Conservation (phyloP, 2,797 vertebrate genomes). For the Ambastaia sidthimunki region DNA sequence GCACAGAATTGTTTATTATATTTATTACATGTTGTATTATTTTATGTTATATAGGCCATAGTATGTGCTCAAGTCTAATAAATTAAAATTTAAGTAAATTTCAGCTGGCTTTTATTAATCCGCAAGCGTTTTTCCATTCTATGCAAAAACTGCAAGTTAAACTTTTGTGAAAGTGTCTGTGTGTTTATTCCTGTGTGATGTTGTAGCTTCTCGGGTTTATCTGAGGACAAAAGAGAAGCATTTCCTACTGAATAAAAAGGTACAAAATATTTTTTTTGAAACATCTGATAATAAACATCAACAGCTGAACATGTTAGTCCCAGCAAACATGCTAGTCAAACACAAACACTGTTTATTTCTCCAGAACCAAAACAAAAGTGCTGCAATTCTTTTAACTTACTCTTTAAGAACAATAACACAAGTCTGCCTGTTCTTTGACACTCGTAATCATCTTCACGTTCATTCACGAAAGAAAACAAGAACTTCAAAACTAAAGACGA, state of each 20-base stretch:
- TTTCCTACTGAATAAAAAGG: background rate
- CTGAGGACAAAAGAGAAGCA: background rate
- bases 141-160: background rate
- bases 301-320: slow-evolving; percentile 19
- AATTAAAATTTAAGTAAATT: background rate
- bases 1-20: background rate
- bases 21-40: background rate
- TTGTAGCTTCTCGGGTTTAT: slow-evolving; percentile 3
- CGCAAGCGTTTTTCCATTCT: background rate
- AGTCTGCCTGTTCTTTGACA: background rate
- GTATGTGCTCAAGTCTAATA: background rate
- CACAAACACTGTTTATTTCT: slow-evolving; percentile 46
- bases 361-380: slow-evolving; percentile 41
- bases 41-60: background rate
- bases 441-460: background rate
- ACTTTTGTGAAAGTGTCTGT: background rate
- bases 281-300: slow-evolving; percentile 18
- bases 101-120: background rate
- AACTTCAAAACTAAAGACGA: slow-evolving; percentile 52
- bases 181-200: background rate
- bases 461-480: slow-evolving; percentile 49
- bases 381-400: slow-evolving; percentile 19
- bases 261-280: slow-evolving; percentile 19
- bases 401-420: slow-evolving; percentile 9
- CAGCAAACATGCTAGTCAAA: slow-evolving; percentile 46